Percentiles rank a stretch among this genome's conserved stretches.
Evolutionary conservation across 2,888 invertebrate genomes (phyloP).

Genomic region (Coremacera marginata): DNA sequence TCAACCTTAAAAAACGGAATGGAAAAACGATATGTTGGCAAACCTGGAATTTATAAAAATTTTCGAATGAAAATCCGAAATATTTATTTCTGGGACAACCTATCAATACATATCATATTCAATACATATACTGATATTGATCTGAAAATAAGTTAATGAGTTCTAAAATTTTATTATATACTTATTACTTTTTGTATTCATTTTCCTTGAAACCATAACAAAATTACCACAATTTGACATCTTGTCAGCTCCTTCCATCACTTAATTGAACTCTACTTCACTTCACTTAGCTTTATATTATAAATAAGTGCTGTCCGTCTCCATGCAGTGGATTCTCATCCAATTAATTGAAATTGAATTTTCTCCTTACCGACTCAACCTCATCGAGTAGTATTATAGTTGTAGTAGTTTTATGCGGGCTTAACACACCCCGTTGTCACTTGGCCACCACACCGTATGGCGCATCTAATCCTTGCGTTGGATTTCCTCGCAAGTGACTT

Average conservation of each 20-base stretch:
- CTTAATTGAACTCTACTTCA: not conserved
- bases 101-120: no score
- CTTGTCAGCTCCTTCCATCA: slow-evolving; percentile 10
- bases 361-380: not conserved
- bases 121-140: no score
- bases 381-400: not conserved
- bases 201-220: not conserved
- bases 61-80: no score
- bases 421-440: slow-evolving; percentile 13
- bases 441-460: slow-evolving; percentile 10
- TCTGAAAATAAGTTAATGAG: no score
- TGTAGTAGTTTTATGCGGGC: slow-evolving; percentile 28
- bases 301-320: not conserved
- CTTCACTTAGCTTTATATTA: not conserved
- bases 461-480: slow-evolving; percentile 3
- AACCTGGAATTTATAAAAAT: no score
- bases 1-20: no score
- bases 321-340: slow-evolving; percentile 9
- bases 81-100: no score
- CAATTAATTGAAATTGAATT: slow-evolving; percentile 36
- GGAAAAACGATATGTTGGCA: no score
- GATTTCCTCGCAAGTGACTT: not conserved
- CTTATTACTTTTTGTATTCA: no score
- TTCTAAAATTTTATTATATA: no score
- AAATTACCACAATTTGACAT: slow-evolving; percentile 27